A percentile compares a stretch with the other conserved stretches of the same genome.
Conservation (phyloP, 2,797 vertebrate genomes). For the Sebastes minor region DNA sequence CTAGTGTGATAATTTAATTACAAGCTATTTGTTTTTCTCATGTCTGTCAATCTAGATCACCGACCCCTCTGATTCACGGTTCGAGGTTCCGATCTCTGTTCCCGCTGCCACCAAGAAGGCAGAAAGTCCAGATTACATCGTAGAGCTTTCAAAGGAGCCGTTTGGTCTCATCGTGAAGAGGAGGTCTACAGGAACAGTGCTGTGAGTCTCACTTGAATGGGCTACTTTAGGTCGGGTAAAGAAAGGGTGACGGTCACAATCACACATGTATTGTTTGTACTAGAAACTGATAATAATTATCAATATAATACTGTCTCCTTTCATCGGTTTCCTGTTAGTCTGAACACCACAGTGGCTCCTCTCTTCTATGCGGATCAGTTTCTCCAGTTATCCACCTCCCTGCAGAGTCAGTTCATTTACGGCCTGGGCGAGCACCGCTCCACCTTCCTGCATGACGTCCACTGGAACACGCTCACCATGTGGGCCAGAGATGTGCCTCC, state of each 20-base stretch:
- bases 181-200: conserved; percentile 69
- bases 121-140: conserved; percentile 75
- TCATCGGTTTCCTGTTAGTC: conserved; percentile 45
- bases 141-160: conserved; percentile 82
- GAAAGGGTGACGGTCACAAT: neutral
- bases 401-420: conserved; percentile 83
- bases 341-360: conserved; percentile 90
- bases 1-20: neutral
- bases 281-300: neutral
- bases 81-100: conserved; percentile 84
- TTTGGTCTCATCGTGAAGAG: conserved; percentile 84
- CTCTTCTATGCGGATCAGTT: conserved; percentile 92
- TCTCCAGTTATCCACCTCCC: conserved; percentile 87
- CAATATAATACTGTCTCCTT: neutral
- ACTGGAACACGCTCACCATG: conserved; percentile 90
- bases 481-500: conserved; percentile 87
- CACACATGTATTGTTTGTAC: neutral
- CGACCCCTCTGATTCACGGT: conserved; percentile 79
- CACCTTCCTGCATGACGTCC: conserved; percentile 84
- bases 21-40: neutral
- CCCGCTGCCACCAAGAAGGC: conserved; percentile 77
- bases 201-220: conserved; percentile 65
- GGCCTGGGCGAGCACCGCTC: conserved; percentile 90
- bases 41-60: conserved; percentile 76
- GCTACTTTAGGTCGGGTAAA: neutral